Base-by-base conservation (phyloP, 2,113 vertebrate species). In the Tenebrosternarchus preto region DNA sequence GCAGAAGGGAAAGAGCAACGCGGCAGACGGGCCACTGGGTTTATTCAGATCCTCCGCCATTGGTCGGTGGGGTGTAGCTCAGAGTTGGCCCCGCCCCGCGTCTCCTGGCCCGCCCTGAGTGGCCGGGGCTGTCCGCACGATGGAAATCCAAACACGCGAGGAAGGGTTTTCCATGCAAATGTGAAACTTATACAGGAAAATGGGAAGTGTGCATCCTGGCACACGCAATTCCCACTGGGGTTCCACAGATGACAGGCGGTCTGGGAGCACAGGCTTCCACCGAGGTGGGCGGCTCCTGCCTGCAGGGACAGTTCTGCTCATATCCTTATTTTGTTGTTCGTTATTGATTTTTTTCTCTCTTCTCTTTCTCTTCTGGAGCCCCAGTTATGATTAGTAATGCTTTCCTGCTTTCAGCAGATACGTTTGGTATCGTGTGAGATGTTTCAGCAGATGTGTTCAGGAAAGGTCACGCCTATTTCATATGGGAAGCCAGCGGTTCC, bases 61-160 rank as follows among this genome's bases (percentile, higher is more conserved):
- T 89, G 90, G 92, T 89, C 88, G 79, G 85, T 78, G 85, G 91
- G 64, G 85, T 69, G 80, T 89, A 91, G 90, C 91, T 85, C 88
- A 90, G 87, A 57, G 90, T 85, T 85, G 90, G 29, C 89, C 90
- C 43, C 43, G 43, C 43, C 43, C 43, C 15, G 43, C 15, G 43
- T 1, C 7, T 50, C 43, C 11, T 15, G 11, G 43, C 43, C 43
- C 43, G 43, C 43, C 43, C 43, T 50, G 9, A 0, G 43, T 12
- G 11, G 39, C 39, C 39, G 11, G 39, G 4, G 5, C 11, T 46
- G 87, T 91, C 90, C 89, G 89, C 89, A 93, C 92, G 92, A 91
- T 92, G 90, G 91, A 93, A 92, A 92, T 89, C 91, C 88, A 94
- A 91, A 92, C 91, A 92, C 88, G 89, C 90, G 91, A 91, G 89